Evolutionary conservation across 2,113 vertebrate species (phyloP), one percentile per base, ranked within the genome.

Genomic region (Entomyzon cyanotis): DNA sequence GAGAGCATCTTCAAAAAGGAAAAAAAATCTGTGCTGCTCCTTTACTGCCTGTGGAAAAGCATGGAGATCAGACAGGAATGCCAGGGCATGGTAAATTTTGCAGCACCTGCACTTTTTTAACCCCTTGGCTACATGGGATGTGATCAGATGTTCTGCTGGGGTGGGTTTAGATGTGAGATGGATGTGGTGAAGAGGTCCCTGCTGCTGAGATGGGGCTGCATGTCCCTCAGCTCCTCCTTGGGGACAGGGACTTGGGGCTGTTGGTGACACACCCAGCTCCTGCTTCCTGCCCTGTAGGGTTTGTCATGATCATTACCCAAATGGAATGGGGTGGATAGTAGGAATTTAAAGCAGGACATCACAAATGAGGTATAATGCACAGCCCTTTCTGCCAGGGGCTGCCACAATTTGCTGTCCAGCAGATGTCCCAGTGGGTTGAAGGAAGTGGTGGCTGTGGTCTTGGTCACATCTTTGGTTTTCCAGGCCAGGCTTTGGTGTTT

Each of bases 251-350:
- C 37, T 42, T 1, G 10, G 49, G 24, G 39, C 49, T 82, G 49
- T 4, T 50, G 70, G n/a, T 73, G 39, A 2, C 65, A 27, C 19
- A 65, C 41, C 46, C 81, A 52, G 50, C 71, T 52, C 24, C 41
- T 56, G 25, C 13, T 56, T 8, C 39, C 21, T 0, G 0, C 60
- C 52, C 46, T 8, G 1, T 5, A 2, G 56, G 65, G 30, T 33
- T 79, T 88, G 12, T 30, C 41, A 13, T 2, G n/a, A 55, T n/a
- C 64, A 3, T 62, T 8, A 9, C 11, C n/a, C 16, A 27, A 20
- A 62, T 35, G 71, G 6, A 6, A 2, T 1, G 10, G 58, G 15
- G 30, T 47, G 50, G 49, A 23, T 2, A 5, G 27, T 46, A 64
- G 44, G 59, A 39, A 30, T 56, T 59, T 8, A 30, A 35, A 64